Evolutionary conservation across 2,888 invertebrate species (phyloP).

Genomic region (Ochropleura leucogaster): DNA sequence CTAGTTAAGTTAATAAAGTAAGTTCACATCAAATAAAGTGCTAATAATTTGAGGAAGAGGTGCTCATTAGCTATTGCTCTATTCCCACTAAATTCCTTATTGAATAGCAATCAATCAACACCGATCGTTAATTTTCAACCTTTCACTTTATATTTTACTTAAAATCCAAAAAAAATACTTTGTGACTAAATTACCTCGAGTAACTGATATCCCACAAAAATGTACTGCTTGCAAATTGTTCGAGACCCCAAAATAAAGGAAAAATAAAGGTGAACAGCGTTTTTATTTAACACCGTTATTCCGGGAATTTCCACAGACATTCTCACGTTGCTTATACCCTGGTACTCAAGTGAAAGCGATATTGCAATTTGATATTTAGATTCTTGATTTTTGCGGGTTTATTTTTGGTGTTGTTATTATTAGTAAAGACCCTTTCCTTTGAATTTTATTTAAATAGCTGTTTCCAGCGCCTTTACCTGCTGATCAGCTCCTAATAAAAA

Average conservation of each 20-base stretch:
- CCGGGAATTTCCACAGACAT: constrained; percentile 22
- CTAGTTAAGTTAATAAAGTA: too few species aligned
- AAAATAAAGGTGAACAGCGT: constrained; percentile 47
- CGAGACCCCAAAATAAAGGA: constrained; percentile 14
- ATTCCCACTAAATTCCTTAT: background rate
- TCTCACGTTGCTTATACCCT: constrained; percentile 49
- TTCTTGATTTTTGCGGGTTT: background rate
- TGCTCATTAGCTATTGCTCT: too few species aligned
- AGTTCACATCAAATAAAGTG: background rate
- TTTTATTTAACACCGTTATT: constrained; percentile 48
- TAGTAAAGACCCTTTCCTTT: background rate
- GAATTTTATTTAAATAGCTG: background rate
- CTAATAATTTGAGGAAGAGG: background rate
- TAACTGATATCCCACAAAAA: constrained; percentile 48
- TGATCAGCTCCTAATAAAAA: too few species aligned
- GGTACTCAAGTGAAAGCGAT: constrained; percentile 38
- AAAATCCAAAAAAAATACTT: constrained; percentile 25
- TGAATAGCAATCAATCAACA: constrained; percentile 4
- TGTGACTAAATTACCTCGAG: constrained; percentile 32
- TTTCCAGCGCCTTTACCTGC: too few species aligned
- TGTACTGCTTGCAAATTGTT: constrained; percentile 35
- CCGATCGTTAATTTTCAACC: background rate
- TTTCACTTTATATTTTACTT: background rate
- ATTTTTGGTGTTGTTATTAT: background rate
- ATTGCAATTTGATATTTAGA: constrained; percentile 35